phyloP scores from a whole-genome alignment of 2,113 vertebrate genomes.

The Ahaetulla prasina region DNA sequence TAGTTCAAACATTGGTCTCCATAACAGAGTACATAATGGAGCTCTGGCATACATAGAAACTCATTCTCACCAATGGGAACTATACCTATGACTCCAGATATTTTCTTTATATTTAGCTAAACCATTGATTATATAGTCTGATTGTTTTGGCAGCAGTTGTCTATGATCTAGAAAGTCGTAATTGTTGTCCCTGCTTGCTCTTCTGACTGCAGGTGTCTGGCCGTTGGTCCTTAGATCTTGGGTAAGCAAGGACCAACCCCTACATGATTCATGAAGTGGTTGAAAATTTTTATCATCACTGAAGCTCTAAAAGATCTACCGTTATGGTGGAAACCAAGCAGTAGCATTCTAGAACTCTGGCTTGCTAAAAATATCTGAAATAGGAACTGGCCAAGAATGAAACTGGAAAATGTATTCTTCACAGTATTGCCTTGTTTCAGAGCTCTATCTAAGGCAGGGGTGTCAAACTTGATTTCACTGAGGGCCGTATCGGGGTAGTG shows the following conservation, averaged over 20 bases:
- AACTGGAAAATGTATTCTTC: neutral
- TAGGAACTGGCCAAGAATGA: neutral
- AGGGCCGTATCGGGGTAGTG: too few species aligned
- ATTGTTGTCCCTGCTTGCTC: neutral
- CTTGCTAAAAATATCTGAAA: neutral
- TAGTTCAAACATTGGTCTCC: neutral
- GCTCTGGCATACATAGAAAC: neutral
- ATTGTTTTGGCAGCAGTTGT: neutral
- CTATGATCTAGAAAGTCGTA: neutral
- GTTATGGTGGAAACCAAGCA: neutral
- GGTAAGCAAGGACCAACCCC: neutral
- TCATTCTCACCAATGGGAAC: too few species aligned
- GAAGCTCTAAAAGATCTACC: neutral
- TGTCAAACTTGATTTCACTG: too few species aligned
- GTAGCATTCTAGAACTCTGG: neutral
- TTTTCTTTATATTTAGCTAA: neutral
- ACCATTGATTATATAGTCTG: neutral
- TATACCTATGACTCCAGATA: neutral
- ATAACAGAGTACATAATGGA: neutral
- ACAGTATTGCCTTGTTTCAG: neutral
- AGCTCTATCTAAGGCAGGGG: neutral
- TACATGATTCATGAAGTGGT: neutral
- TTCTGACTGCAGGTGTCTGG: neutral
- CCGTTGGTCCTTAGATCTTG: neutral
- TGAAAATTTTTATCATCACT: neutral